phyloP scores from a whole-genome alignment of 2,797 vertebrate species.

The Vipera latastei region DNA sequence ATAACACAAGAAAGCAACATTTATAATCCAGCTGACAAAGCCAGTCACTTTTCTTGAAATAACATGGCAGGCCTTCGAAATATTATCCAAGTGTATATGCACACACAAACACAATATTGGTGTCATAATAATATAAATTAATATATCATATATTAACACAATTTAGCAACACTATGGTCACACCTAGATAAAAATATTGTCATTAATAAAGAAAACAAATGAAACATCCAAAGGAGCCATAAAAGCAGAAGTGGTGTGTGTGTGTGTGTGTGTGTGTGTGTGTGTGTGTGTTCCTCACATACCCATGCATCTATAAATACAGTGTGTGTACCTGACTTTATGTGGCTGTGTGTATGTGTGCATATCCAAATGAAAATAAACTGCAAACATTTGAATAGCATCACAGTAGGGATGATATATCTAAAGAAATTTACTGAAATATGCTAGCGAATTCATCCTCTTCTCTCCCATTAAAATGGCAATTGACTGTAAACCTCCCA shows the following conservation, averaged over 20 bases:
- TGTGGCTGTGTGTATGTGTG: not conserved
- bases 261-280: too few species aligned
- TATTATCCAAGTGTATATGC: conserved; percentile 57
- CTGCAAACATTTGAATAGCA: conserved; percentile 81
- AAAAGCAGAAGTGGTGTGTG: conserved; percentile 57
- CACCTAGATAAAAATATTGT: conserved; percentile 65
- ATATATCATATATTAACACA: not conserved
- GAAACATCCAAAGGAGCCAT: conserved; percentile 25
- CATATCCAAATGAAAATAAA: conserved; percentile 74
- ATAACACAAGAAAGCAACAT: conserved; percentile 54
- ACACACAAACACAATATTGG: not conserved
- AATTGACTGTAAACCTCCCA: conserved; percentile 81
- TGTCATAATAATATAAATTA: not conserved
- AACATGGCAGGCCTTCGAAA: conserved; percentile 66
- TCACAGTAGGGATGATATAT: conserved; percentile 80
- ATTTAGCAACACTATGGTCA: not conserved
- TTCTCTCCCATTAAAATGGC: conserved; percentile 80
- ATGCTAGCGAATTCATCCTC: conserved; percentile 74
- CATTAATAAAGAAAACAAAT: conserved; percentile 71
- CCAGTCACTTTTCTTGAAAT: conserved; percentile 66
- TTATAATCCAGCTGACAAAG: conserved; percentile 63
- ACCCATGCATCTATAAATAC: not conserved
- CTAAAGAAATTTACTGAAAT: conserved; percentile 81
- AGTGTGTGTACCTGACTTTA: not conserved
- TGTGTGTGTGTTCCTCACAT: too few species aligned